A percentile compares a stretch with the other conserved stretches of the same genome.
These are phyloP conservation scores for Atlantisia rogersi DNA, from an alignment of 2,113 vertebrate species.

Conservation along the genomic window DNA sequence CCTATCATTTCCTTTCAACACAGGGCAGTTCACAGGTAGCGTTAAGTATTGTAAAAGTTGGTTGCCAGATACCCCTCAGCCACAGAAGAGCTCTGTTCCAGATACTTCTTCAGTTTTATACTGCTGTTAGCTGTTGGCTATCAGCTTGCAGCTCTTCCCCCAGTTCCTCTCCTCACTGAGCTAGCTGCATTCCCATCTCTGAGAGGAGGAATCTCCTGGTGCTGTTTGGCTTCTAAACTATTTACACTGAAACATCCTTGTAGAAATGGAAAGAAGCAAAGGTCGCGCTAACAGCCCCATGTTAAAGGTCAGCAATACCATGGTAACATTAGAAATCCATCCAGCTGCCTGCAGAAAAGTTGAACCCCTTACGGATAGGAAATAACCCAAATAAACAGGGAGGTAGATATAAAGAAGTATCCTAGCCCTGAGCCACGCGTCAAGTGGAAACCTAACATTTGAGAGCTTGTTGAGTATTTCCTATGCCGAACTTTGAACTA, in stretches of 20 bases:
- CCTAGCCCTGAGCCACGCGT: background rate
- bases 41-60: background rate
- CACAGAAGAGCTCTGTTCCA: background rate
- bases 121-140: background rate
- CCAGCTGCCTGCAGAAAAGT: slow-evolving; percentile 17
- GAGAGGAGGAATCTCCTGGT: slow-evolving; percentile 16
- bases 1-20: background rate
- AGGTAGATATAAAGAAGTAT: background rate
- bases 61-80: background rate
- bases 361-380: background rate
- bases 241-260: slow-evolving; percentile 50
- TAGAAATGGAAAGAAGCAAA: slow-evolving; percentile 62
- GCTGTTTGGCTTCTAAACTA: slow-evolving; percentile 38
- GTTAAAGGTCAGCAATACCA: slow-evolving; percentile 52
- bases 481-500: background rate
- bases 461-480: background rate
- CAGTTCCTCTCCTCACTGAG: background rate
- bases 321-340: slow-evolving; percentile 43
- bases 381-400: slow-evolving; percentile 42
- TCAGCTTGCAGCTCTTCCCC: background rate
- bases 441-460: background rate
- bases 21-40: background rate
- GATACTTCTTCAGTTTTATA: background rate
- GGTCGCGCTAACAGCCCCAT: slow-evolving; percentile 27
- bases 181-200: background rate